Conservation (phyloP, 2,113 vertebrate species). For the Lophotis ruficrista region DNA sequence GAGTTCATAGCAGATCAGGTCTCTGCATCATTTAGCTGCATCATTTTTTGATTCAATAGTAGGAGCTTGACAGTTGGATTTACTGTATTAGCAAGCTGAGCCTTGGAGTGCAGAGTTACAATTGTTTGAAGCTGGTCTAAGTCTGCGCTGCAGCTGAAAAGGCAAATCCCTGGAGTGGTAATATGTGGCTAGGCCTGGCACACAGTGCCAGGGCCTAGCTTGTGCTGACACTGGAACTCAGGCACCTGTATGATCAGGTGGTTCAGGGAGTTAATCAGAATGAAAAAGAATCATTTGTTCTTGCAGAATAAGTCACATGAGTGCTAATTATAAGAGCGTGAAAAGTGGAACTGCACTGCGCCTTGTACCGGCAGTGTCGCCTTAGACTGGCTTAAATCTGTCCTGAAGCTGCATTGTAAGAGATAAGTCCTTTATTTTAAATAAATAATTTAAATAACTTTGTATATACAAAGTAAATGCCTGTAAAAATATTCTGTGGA, state of each 20-base stretch:
- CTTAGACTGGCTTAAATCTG: background rate
- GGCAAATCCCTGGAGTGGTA: background rate
- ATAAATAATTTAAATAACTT: background rate
- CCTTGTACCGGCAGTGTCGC: background rate
- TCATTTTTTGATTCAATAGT: conserved; percentile 26
- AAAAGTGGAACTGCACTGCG: background rate
- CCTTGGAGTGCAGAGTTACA: background rate
- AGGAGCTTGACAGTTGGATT: background rate
- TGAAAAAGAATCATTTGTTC: background rate
- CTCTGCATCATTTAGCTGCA: conserved; percentile 41
- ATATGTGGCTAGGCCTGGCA: background rate
- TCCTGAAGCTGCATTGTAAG: background rate
- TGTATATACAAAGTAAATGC: background rate
- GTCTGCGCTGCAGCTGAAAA: background rate
- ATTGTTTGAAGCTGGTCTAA: background rate
- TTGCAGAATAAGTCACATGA: background rate
- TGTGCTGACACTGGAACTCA: background rate
- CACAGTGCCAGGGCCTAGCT: background rate
- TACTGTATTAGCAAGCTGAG: conserved; percentile 16
- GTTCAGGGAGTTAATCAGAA: background rate
- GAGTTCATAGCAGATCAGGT: conserved; percentile 14
- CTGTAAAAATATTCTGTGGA: background rate
- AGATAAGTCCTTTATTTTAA: background rate
- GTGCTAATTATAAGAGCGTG: background rate
- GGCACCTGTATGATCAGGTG: background rate